Evolutionary conservation across 2,113 vertebrate genomes (phyloP), one percentile per base, ranked within the genome.

Genomic region (Gallinago undulata): DNA sequence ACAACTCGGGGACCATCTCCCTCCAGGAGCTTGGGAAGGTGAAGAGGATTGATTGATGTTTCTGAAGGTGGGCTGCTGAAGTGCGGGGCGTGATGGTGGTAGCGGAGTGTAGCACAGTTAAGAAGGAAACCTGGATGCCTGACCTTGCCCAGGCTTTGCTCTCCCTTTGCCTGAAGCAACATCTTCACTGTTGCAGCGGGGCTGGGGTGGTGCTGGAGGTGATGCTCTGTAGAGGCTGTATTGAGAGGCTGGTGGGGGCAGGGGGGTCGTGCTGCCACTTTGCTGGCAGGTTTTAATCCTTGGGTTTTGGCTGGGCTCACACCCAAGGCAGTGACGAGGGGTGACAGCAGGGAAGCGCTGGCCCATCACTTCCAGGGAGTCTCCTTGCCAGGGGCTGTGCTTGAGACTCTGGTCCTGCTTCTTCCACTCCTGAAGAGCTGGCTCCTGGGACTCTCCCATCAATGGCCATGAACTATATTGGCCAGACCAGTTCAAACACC

Each of bases 361-460:
- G 27, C 16, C 13, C 22, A 5, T 13, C 0, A 0, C 16, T 51
- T 66, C 67, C 27, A 57, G 25, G 0, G 1, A 24, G 15, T 2
- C 15, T 55, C 69, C 50, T 76, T 37, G 48, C 19, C 4, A 7
- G 31, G 24, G 28, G 7, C 68, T 2, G 2, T 13, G 22, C 76
- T 18, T 28, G 43, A 31, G 23, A 59, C 28, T 0, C 28, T 0
- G 1, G 8, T 31, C 66, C 19, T 66, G 33, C 16, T 11, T 27
- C 31, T 16, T 25, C 22, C 3, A 11, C 30, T 41, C 43, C 51
- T 23, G 43, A 25, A 25, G 30, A 22, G 39, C 59, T 9, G 19
- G 15, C 6, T 39, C 50, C 43, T 30, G 19, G 78, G 45, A 6
- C 43, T 56, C 45, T 7, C 27, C 14, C 10, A 9, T 55, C 18